Percentiles rank a stretch among this genome's conserved stretches.
These are phyloP conservation scores for Drosophila navojoa DNA, from an alignment of 1,140 invertebrate species.

Conservation along the genomic window DNA sequence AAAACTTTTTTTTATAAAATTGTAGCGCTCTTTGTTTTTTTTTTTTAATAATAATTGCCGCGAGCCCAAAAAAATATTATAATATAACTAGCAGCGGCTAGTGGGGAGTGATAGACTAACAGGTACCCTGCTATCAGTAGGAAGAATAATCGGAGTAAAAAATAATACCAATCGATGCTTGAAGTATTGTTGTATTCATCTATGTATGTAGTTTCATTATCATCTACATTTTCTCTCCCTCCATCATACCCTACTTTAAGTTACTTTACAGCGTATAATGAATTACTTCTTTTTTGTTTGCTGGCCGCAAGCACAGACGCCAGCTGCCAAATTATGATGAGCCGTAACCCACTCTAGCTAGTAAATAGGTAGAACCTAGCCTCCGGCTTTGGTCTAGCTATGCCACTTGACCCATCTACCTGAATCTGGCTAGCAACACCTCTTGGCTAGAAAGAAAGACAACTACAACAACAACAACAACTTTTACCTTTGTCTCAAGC, in stretches of 20 bases:
- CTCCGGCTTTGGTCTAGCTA: conserved; percentile 11
- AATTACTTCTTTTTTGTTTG: no score
- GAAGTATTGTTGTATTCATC: no score
- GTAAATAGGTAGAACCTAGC: conserved; percentile 38
- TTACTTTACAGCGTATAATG: no score
- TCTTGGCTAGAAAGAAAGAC: conserved; percentile 17
- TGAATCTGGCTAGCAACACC: conserved; percentile 20
- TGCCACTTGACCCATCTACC: conserved; percentile 1
- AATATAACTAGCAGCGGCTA: background rate
- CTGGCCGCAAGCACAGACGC: background rate
- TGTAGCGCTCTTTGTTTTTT: conserved; percentile 47
- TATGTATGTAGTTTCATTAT: no score
- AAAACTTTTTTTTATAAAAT: conserved; percentile 41
- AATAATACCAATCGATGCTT: no score
- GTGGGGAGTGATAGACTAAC: background rate
- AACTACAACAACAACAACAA: conserved; percentile 5
- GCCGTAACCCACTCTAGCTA: conserved; percentile 26
- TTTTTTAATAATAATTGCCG: conserved; percentile 61
- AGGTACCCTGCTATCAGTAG: background rate
- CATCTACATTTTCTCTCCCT: no score
- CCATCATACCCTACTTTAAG: no score
- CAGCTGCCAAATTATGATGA: conserved; percentile 64
- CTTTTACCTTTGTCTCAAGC: conserved; percentile 4
- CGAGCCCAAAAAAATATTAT: conserved; percentile 19
- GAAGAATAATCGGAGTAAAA: no score